Base-by-base conservation (phyloP, 2,888 invertebrate species). In the Epistrophe eligans region DNA sequence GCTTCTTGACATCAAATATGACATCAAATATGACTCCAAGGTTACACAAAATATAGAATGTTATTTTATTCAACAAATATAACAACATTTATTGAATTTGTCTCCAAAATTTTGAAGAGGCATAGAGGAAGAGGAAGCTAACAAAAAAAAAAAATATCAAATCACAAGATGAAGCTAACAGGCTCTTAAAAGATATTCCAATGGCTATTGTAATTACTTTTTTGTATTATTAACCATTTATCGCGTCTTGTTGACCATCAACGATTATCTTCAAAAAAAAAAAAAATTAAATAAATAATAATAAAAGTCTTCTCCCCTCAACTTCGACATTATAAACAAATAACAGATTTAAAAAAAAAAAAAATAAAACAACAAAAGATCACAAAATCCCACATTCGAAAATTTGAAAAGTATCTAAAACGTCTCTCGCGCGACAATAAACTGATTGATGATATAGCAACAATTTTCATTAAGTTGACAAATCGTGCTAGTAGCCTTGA, bases 401-500 rank as follows among this genome's bases (percentile, higher is more conserved):
- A 55, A 19, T 48, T 24, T 35, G 17, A 24, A 77, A 70, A 67
- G 62, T 71, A 71, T 71, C 71, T 66, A 72, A 45, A 72, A 77
- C 76, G 76, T 70, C 67, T 70, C 67, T 43, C 55, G 79, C 55
- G 79, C 66, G 84, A 71, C 81, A 85, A 74, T 81, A 81, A 77
- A 71, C 52, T 81, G 85, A 74, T 67, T 81, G 85, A 70, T 77
- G 81, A 85, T 58, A 74, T 64, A 73, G 85, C 85, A 81, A 85
- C 74, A 67, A 60, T 58, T 72, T 80, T 72, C 28, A 17, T 57
- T 57, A 28, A 82, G 81, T 85, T 85, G 85, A 85, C 85, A 85
- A 85, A 85, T 85, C 85, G 81, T 85, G 81, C 77, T 38, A 38
- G 77, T 57, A 85, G 77, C 85, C 85, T 85, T 85, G 85, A 81